Evolutionary conservation across 2,113 vertebrate genomes (phyloP), one percentile per base, ranked within the genome.

Genomic region (Burhinus oedicnemus): DNA sequence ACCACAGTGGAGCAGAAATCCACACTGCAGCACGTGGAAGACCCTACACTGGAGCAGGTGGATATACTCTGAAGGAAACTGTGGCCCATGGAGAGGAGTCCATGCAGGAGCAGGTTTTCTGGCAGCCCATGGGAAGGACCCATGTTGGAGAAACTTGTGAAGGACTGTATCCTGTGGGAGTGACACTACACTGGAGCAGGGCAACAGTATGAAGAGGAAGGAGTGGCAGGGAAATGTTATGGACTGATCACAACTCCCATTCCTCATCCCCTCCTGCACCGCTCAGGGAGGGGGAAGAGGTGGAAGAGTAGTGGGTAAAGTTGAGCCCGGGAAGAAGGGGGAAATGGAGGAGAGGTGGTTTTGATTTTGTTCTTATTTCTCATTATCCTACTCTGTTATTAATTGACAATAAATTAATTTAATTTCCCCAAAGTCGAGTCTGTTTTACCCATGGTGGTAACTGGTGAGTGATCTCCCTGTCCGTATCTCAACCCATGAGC

Each of bases 21-120:
- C 9, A 26, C 32, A 18, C 18, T 49, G 51, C 25, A 49, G n/a
- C 14, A 32, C 0, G 0, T 3, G 25, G 42, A 71, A 22, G n/a
- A 36, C 40, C 14, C n/a, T 5, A 30, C 4, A 1, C 12, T 3
- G 12, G 49, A 40, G 49, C 58, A 47, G 7, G 16, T 57, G 14
- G 20, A 15, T 64, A 20, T 32, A 27, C 11, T 9, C 26, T 36
- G 32, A 57, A 91, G 8, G 6, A 70, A 70, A 42, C 34, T 42
- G 23, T 40, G 26, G 23, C 10, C 29, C 11, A 1, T 40, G 29
- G 47, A 70, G 30, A 83, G 16, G 5, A 72, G 4, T 4, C 36
- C 58, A 58, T 1, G 2, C 8, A 85, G 12, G 12, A 65, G 32
- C 9, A 29, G 4, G 7, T 51, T 71, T 85, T 78, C 32, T 71